These are phyloP conservation scores for Ceratitis capitata DNA, from an alignment of 1,140 invertebrate genomes.

Conservation along the genomic window DNA sequence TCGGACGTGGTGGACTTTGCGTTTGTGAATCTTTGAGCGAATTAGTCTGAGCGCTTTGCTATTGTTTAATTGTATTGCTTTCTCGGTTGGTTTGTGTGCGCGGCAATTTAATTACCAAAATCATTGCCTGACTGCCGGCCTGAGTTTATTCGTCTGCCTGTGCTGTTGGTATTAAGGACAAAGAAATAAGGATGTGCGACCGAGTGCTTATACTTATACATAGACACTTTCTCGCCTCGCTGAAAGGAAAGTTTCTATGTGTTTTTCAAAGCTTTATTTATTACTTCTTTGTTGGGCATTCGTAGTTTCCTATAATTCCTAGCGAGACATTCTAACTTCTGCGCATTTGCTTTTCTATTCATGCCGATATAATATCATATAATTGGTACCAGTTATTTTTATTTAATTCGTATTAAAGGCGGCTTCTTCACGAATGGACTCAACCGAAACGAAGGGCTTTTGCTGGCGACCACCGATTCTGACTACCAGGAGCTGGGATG, in stretches of 20 bases:
- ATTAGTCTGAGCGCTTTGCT: conserved; percentile 26
- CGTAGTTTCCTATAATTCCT: background rate
- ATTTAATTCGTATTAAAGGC: too few species aligned
- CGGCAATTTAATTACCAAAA: conserved; percentile 19
- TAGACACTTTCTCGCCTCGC: background rate
- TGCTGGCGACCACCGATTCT: too few species aligned
- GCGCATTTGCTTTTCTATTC: too few species aligned
- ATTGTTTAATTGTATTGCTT: conserved; percentile 33
- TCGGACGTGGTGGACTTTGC: background rate
- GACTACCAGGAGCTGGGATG: too few species aligned
- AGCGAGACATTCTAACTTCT: too few species aligned
- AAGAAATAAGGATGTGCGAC: background rate
- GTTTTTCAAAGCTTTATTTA: background rate
- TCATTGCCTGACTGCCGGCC: background rate
- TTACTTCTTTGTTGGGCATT: background rate
- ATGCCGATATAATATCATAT: too few species aligned
- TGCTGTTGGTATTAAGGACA: too few species aligned
- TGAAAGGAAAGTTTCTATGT: too few species aligned
- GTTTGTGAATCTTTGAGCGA: background rate
- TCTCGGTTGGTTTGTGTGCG: conserved; percentile 8
- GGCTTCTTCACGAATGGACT: too few species aligned
- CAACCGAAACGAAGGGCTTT: too few species aligned
- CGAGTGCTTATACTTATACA: background rate
- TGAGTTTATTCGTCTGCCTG: background rate
- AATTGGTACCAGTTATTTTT: too few species aligned